Percentiles rank a stretch among this genome's conserved stretches.
Evolutionary conservation across 2,888 invertebrate genomes (phyloP).

Genomic region (Harpalus rubripes): DNA sequence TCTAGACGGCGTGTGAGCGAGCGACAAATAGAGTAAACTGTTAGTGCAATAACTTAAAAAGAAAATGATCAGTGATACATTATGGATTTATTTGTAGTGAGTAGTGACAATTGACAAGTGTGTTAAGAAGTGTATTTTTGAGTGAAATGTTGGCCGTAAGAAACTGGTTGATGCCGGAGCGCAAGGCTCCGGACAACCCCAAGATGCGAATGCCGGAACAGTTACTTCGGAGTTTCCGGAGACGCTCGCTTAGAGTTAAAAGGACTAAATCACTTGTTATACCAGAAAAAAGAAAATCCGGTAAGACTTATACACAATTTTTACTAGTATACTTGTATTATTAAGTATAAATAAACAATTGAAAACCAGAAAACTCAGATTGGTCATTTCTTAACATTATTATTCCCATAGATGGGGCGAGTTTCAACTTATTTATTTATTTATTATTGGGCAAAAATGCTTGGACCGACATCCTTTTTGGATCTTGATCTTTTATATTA

Average conservation of each 20-base stretch:
- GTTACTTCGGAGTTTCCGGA: constrained; percentile 85
- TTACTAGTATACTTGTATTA: background rate
- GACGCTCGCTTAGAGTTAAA: constrained; percentile 86
- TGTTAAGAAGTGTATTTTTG: background rate
- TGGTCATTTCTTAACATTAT: too few relatives aligned
- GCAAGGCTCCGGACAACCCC: constrained; percentile 78
- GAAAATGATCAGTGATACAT: background rate
- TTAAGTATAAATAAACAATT: background rate
- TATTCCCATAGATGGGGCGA: too few relatives aligned
- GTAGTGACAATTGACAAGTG: constrained; percentile 34
- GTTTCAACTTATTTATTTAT: too few relatives aligned
- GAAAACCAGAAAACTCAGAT: too few relatives aligned
- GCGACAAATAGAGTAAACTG: background rate
- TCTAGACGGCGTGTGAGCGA: constrained; percentile 25
- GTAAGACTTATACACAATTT: constrained; percentile 78
- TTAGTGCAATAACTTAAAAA: constrained; percentile 38
- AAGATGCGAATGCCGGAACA: constrained; percentile 85
- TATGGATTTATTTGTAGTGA: background rate
- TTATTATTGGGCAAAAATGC: too few relatives aligned
- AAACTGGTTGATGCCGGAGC: constrained; percentile 86
- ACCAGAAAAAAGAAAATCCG: constrained; percentile 88
- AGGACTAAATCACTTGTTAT: constrained; percentile 87
- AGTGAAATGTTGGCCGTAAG: constrained; percentile 84
- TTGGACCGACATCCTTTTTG: too few relatives aligned
- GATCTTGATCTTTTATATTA: too few relatives aligned